Evolutionary conservation across 2,113 vertebrate species (phyloP), one percentile per base, ranked within the genome.

Genomic region (Terrapene triunguis): DNA sequence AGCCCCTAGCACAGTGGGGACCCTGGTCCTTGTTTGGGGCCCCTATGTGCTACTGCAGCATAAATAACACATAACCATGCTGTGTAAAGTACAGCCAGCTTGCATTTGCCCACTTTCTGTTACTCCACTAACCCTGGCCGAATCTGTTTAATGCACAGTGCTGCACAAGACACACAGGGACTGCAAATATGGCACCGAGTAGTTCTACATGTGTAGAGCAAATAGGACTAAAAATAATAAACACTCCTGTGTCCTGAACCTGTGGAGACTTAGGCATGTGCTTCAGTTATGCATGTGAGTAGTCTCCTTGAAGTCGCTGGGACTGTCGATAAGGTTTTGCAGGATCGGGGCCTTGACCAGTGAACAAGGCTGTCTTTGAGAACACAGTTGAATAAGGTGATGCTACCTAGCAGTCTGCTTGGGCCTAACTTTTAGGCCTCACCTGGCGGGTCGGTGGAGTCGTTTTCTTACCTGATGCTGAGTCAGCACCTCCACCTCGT

Each of bases 151-250:
- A 27, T 32, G 51, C 8, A 2, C 1, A 1, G 78, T 47, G 62
- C 65, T 32, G 1, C n/a, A 25, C 29, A 29, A 72, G 91, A 88
- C 3, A 17, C 1, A 12, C 13, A 80, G 32, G 35, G 90, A 89
- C 88, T 95, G 9, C 24, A 85, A 50, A 54, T 32, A 74, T 2
- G 91, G 93, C 47, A 42, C 93, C 82, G 94, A 47, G 92, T 44
- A 7, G 1, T 1, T 2, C 10, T 80, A 89, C 83, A 7, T 82
- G 78, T 50, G 24, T 16, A 0, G 1, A 42, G 82, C 55, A 25
- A 4, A 25, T 21, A n/a, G 14, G 42, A 76, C 2, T 5, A 19
- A 32, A 84, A 78, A 55, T 32, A 50, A 42, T 1, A 24, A n/a
- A 27, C 13, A n/a, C 29, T 89, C 0, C 3, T 8, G 14, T 24